These are phyloP conservation scores for Coilia nasus DNA, from an alignment of 2,797 vertebrate species.

Conservation along the genomic window DNA sequence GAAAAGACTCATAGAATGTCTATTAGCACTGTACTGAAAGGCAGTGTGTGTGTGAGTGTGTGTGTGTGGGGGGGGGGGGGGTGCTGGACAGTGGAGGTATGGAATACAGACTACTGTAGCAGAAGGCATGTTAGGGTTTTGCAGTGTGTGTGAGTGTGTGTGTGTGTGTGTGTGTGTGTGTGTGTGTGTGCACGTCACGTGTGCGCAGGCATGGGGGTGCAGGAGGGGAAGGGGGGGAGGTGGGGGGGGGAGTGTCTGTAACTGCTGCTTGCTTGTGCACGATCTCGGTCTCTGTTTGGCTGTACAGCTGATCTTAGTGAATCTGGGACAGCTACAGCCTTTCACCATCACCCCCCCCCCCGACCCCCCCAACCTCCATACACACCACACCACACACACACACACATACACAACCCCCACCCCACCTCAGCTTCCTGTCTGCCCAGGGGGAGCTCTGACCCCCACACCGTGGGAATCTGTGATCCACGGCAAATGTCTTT, in stretches of 20 bases:
- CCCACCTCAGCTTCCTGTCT: constrained; percentile 37
- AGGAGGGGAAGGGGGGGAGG: not conserved
- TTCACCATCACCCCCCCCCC: constrained; percentile 60
- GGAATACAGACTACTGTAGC: too few relatives aligned
- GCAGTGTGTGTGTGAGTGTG: not conserved
- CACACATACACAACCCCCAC: not conserved
- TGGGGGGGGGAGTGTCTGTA: constrained; percentile 46
- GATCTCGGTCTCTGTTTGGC: constrained; percentile 69
- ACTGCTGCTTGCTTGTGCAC: constrained; percentile 70
- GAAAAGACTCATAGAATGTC: not conserved
- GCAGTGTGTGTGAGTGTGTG: not conserved
- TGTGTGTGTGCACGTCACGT: not conserved
- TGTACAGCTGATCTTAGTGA: constrained; percentile 67
- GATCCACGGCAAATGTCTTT: constrained; percentile 40
- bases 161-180: not conserved
- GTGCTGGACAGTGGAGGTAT: not conserved
- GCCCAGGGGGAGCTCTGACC: constrained; percentile 64
- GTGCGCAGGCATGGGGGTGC: not conserved
- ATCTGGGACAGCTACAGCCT: constrained; percentile 81
- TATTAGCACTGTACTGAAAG: not conserved
- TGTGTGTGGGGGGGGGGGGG: not conserved
- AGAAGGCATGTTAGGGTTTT: not conserved
- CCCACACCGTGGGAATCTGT: constrained; percentile 49
- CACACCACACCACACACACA: too few relatives aligned
- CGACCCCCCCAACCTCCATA: too few relatives aligned